phyloP scores from a whole-genome alignment of 35 echinoderm and acorn worm genomes.

The Apostichopus parvimensis region DNA sequence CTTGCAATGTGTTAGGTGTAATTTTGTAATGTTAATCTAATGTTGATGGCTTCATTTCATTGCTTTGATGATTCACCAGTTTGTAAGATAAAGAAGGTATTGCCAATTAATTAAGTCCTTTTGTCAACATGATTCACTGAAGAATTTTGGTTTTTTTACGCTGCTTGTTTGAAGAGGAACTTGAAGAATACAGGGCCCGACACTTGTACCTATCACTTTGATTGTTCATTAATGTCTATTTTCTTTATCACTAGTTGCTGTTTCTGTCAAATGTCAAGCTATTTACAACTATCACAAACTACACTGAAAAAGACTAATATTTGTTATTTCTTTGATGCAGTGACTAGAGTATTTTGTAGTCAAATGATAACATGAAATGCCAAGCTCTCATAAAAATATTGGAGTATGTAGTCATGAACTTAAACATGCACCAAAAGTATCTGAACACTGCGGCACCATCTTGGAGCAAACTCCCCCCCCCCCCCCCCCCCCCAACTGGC shows the following conservation, averaged over 20 bases:
- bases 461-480: too few relatives aligned
- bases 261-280: background rate
- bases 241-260: background rate
- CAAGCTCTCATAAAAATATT: too few relatives aligned
- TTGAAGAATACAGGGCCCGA: conserved; percentile 16
- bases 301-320: too few relatives aligned
- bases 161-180: background rate
- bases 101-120: background rate
- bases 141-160: background rate
- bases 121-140: background rate
- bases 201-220: background rate
- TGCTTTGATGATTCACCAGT: background rate
- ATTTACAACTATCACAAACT: too few relatives aligned
- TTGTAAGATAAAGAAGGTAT: background rate
- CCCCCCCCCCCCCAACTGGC: too few relatives aligned
- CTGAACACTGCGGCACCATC: too few relatives aligned
- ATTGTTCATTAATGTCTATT: background rate
- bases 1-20: background rate
- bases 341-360: too few relatives aligned
- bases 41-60: background rate
- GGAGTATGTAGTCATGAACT: too few relatives aligned
- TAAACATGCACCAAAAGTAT: too few relatives aligned
- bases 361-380: too few relatives aligned
- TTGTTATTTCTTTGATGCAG: too few relatives aligned
- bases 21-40: background rate